A percentile compares a stretch with the other conserved stretches of the same genome.
phyloP scores from a whole-genome alignment of 2,888 invertebrate species.

The Eilema griseolum region DNA sequence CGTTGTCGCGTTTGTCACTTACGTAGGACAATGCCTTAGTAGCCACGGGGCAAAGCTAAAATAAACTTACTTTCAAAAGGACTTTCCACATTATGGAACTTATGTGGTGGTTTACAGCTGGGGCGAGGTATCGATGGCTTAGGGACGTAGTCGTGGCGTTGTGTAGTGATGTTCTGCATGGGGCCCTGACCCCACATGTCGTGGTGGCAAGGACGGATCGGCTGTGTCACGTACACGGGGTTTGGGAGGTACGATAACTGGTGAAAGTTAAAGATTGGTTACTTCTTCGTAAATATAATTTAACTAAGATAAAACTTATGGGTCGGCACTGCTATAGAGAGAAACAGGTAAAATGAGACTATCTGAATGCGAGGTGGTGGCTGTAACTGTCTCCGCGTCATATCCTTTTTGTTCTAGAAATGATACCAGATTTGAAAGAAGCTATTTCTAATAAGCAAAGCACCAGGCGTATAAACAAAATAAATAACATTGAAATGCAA shows the following conservation, averaged over 20 bases:
- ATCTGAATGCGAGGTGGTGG: no score
- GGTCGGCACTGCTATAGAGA: no score
- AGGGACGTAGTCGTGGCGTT: slow-evolving; percentile 91
- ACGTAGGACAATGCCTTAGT: no score
- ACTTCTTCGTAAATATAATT: background rate
- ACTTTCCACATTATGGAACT: slow-evolving; percentile 67
- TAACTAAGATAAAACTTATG: background rate
- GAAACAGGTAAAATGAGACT: background rate
- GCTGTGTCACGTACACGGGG: slow-evolving; percentile 82
- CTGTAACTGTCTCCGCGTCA: no score
- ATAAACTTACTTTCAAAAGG: slow-evolving; percentile 74
- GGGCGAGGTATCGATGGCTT: slow-evolving; percentile 83
- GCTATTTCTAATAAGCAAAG: no score
- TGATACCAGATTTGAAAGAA: no score
- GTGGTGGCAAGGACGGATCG: slow-evolving; percentile 88
- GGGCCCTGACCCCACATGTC: slow-evolving; percentile 89
- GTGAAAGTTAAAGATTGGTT: slow-evolving; percentile 4
- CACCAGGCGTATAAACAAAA: no score
- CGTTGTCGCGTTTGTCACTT: no score
- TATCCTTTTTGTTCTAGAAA: no score
- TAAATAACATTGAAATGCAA: slow-evolving; percentile 10
- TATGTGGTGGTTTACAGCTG: slow-evolving; percentile 67
- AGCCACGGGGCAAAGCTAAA: background rate
- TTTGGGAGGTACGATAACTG: slow-evolving; percentile 87
- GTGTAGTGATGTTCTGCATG: slow-evolving; percentile 91